Base-by-base conservation (phyloP, 2,888 invertebrate species). In the Dastarcus helophoroides region DNA sequence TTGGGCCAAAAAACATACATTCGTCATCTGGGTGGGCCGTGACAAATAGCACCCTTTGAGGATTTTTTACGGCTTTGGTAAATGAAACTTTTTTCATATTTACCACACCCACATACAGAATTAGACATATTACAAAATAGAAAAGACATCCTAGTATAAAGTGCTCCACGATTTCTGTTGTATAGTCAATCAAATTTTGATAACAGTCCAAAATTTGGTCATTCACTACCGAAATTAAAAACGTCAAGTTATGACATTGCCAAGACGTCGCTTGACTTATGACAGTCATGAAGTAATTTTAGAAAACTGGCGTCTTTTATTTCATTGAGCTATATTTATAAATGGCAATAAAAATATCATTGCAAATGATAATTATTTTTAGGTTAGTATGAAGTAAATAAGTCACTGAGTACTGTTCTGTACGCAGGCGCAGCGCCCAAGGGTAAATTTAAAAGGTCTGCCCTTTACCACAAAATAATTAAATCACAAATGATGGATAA, bases 1-100 rank as follows among this genome's bases (percentile, higher is more conserved):
- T 73, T 10, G 98, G 98, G 1, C 91, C 89, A 60, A 98, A 98
- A 61, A 98, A 98, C 97, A 98, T 95, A 47, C 89, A 89, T 59
- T 98, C 97, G 58, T 98, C 97, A 60, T 98, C 97, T 9, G 97
- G 97, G 66, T 98, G 98, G 12, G 97, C 93, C 23, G 76, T 84
- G 2, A 95, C 78, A 30, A 97, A 58, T 15, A 95, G 62, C 23
- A 89, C 73, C 44, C 84, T 64, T 38, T 64, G 65, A 2, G 69
- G 64, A 22, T 66, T 57, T 19, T 68, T 60, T 8, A 71, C 63
- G 14, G 66, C 67, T 16, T 64, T 62, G 32, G 62, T 64, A 41
- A 70, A 61, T 1, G 64, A 63, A 23, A 69, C 58, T 16, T 65
- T 44, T 15, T 65, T 62, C 51, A 69, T 63, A 40, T 47, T 46